Percentiles rank a stretch among this genome's conserved stretches.
Conservation (phyloP, 2,797 vertebrate genomes). For the Hylomyscus alleni region DNA sequence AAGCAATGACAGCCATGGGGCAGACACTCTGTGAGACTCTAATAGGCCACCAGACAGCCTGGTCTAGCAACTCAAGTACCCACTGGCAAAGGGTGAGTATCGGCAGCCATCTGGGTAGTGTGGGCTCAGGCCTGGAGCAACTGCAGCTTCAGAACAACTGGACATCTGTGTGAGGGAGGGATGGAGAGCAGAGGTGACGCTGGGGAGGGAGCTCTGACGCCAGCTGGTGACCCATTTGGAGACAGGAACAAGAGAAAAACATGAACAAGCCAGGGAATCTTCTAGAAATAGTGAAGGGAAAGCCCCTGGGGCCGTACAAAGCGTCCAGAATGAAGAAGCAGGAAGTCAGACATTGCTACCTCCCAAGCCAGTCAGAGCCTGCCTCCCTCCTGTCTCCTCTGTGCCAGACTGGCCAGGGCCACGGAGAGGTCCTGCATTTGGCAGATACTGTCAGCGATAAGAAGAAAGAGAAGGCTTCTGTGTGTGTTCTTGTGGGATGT, state of each 20-base stretch:
- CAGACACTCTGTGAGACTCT: neutral
- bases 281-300: neutral
- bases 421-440: neutral
- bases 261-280: neutral
- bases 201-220: constrained; percentile 21
- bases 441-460: neutral
- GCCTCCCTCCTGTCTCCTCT: neutral
- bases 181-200: neutral
- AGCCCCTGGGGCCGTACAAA: neutral
- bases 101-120: neutral
- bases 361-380: neutral
- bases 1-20: neutral
- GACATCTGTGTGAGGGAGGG: neutral
- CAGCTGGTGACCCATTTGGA: constrained; percentile 60
- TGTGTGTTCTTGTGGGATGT: neutral
- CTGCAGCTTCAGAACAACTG: neutral
- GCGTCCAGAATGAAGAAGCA: neutral
- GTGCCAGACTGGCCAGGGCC: neutral
- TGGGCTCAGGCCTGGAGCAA: neutral
- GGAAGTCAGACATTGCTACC: neutral
- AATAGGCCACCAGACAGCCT: neutral
- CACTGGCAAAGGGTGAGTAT: neutral
- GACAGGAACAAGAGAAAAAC: constrained; percentile 19
- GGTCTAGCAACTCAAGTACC: neutral
- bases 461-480: neutral